Evolutionary conservation across 2,113 vertebrate genomes (phyloP), one percentile per base, ranked within the genome.

Genomic region (Trichechus manatus): DNA sequence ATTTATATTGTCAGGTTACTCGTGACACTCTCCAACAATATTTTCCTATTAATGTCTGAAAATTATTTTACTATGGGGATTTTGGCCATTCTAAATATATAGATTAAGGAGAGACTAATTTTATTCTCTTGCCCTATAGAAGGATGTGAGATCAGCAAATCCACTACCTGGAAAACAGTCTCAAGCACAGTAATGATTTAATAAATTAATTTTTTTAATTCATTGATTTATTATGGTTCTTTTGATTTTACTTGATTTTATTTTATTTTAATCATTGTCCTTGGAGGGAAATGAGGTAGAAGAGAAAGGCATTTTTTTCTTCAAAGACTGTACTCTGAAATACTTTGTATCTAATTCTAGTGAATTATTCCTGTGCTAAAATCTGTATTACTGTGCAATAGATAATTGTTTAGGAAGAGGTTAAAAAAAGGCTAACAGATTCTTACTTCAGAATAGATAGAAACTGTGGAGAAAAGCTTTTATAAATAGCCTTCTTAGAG

Each of bases 341-440:
- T 42, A n/a, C 22, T 81, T 80, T 74, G 63, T 53, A 25, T 33
- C 27, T 7, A 87, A 79, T 66, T 83, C 47, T 27, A 31, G 9
- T 59, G 66, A 74, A 59, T 89, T 53, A 33, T 92, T 61, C 83
- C 44, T 79, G 63, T 90, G 61, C 27, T 83, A 86, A 89, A 92
- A 91, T 42, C 64, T 61, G 53, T 80, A 59, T 64, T 23, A 31
- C 29, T 90, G 33, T 53, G 36, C 83, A 23, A 68, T 47, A 59
- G 84, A 84, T 36, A 80, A 77, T 75, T 93, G 50, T 91, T 89
- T 89, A 25, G 25, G 25, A 66, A 68, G 72, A 68, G 72, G 61
- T 70, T 39, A 88, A 36, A 90, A 36, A 70, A 6, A 15, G 53
- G 53, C 29, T 9, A 8, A 53, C 83, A 42, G 56, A 81, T 59